Base-by-base conservation (phyloP, 1,140 invertebrate genomes). In the Ectropis grisescens region DNA sequence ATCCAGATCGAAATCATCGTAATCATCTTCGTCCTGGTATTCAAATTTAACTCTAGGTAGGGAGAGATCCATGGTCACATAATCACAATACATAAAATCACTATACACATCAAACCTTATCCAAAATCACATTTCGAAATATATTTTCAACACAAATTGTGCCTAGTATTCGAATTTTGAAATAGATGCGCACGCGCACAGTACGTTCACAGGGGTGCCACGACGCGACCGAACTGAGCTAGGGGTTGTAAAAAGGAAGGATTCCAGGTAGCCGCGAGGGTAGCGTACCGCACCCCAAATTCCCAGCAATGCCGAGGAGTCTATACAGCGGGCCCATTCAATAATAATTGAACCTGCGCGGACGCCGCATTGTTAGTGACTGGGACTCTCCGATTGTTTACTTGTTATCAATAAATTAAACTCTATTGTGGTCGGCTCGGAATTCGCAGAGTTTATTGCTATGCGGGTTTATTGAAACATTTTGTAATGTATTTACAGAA, bases 231-330 rank as follows among this genome's bases (percentile, higher is more conserved):
- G 9, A 9, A 37, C 34, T 26, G 3, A 2, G n/a, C 24, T 2
- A 10, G n/a, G 47, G 42, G 45, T 37, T 19, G 37, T 29, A 22
- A 30, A 34, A 32, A 29, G 40, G 28, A 16, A 35, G 57, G 42
- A 41, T 27, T 16, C 39, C 66, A 72, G 70, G 68, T 70, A 70
- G 68, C 42, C n/a, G n/a, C n/a, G n/a, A n/a, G n/a, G n/a, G n/a
- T n/a, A n/a, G n/a, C n/a, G n/a, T n/a, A n/a, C n/a, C n/a, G n/a
- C n/a, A n/a, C n/a, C n/a, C n/a, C n/a, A n/a, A n/a, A n/a, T n/a
- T n/a, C n/a, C n/a, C n/a, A n/a, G n/a, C n/a, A n/a, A n/a, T n/a
- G n/a, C n/a, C n/a, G n/a, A n/a, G n/a, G n/a, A n/a, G n/a, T n/a
- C n/a, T n/a, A n/a, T n/a, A n/a, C n/a, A n/a, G 55, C 55, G 39